Evolutionary conservation across 1,140 invertebrate genomes (phyloP).

Genomic region (Drosophila chauvacae): DNA sequence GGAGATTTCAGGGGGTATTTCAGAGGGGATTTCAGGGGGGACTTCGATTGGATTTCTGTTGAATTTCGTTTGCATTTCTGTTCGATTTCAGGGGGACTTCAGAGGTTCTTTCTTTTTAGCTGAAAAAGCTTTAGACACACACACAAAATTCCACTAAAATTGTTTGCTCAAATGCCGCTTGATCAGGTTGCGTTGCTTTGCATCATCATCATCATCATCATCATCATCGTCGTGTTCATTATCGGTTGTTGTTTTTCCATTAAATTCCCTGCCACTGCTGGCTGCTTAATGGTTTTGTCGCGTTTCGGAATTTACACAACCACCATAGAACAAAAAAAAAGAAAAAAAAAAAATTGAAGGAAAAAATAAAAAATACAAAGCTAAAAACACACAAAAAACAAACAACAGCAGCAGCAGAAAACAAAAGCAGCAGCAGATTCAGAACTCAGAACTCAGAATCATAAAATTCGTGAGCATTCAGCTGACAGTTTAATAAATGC

Average conservation of each 20-base stretch:
- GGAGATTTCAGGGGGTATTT: background rate
- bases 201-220: conserved; percentile 37
- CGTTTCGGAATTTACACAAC: conserved; percentile 77
- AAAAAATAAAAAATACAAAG: conserved; percentile 17
- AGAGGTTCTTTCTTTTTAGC: too few relatives aligned
- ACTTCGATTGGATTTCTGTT: too few relatives aligned
- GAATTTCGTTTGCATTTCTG: background rate
- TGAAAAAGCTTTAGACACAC: background rate
- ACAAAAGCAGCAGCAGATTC: conserved; percentile 27
- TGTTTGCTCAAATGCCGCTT: conserved; percentile 17
- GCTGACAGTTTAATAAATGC: conserved; percentile 80
- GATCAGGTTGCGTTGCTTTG: conserved; percentile 25
- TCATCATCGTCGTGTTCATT: conserved; percentile 30
- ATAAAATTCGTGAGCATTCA: conserved; percentile 72
- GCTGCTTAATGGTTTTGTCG: conserved; percentile 76
- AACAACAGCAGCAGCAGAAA: conserved; percentile 23
- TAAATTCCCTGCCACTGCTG: conserved; percentile 48
- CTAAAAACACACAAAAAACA: conserved; percentile 43
- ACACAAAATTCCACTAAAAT: background rate
- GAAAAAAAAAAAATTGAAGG: background rate
- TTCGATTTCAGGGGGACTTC: background rate
- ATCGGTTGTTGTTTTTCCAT: conserved; percentile 50
- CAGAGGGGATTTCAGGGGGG: background rate
- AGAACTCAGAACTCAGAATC: conserved; percentile 60
- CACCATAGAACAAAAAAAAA: conserved; percentile 5